Base-by-base conservation (phyloP, 2,113 vertebrate species). In the Condylura cristata region DNA sequence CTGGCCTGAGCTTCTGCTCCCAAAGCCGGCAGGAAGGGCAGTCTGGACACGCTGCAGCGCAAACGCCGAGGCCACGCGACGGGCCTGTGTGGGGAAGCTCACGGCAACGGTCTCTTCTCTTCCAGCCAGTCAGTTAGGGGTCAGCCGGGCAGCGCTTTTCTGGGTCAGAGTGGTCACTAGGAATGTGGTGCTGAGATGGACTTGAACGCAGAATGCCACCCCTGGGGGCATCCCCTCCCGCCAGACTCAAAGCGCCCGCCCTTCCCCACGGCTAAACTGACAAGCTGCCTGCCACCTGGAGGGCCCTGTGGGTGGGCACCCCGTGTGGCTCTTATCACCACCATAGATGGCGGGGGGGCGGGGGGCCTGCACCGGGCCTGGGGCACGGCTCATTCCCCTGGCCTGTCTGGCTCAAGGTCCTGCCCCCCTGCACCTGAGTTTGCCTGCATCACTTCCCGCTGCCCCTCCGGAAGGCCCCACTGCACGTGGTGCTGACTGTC, bases 51-150 rank as follows among this genome's bases (percentile, higher is more conserved):
- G 24, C n/a, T 7, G 20, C 20, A 8, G 3, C 14, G 20, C 5
- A 24, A 24, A n/a, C 16, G 24, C 12, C 16, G 0, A 0, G 68
- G n/a, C 20, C 11, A 7, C 6, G 44, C 1, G 3, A 30, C 3
- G 13, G n/a, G 12, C 3, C 41, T 16, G 1, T 20, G 2, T 34
- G 56, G 75, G 63, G 22, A 71, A 58, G 65, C 58, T 91, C 58
- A 20, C 48, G n/a, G 28, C 56, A 7, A 13, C 8, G 5, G 6
- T 72, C 66, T 41, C 5, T 32, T 72, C 14, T 4, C 16, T 7
- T 51, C 24, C 37, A 39, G 22, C 34, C 28, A 14, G 28, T n/a
- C 20, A 8, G 61, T 8, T 17, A 34, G 48, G 17, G 20, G 46
- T 28, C 32, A 11, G 4, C n/a, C 30, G n/a, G 22, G 51, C 5